Conservation (phyloP, 2,113 vertebrate genomes). For the Pongo pygmaeus region DNA sequence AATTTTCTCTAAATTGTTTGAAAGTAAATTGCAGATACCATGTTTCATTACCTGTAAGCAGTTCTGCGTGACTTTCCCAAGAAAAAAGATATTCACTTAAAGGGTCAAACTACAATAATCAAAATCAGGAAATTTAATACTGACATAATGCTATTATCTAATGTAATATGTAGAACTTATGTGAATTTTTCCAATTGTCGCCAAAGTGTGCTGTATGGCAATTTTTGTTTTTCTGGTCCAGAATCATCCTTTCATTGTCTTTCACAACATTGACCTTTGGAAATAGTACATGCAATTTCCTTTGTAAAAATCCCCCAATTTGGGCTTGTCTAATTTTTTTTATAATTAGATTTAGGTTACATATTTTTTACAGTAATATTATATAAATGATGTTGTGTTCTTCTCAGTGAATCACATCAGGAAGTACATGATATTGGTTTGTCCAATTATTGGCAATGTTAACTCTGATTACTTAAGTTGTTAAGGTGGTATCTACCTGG, state of each 20-base stretch:
- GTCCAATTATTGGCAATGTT: not conserved
- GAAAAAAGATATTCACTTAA: not conserved
- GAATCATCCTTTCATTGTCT: constrained; percentile 27
- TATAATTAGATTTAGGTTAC: constrained; percentile 6
- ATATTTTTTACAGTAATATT: not conserved
- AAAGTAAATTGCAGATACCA: not conserved
- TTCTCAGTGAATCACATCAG: not conserved
- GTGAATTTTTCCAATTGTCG: not conserved
- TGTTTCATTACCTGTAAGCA: not conserved
- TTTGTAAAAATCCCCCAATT: constrained; percentile 19
- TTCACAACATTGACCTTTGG: not conserved
- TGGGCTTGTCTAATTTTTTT: constrained; percentile 14
- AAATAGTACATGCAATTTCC: not conserved
- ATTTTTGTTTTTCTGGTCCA: constrained; percentile 38
- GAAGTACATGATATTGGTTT: not conserved
- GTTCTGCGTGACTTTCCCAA: not conserved
- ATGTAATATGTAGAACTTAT: not conserved
- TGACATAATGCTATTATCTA: not conserved
- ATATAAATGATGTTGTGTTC: not conserved
- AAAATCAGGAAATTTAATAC: constrained; percentile 16
- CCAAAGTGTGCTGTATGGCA: not conserved
- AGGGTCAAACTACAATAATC: not conserved
- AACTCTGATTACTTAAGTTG: not conserved
- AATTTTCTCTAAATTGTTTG: not conserved
- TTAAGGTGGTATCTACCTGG: not conserved